These are phyloP conservation scores for Zaprionus gabonicus DNA, from an alignment of 1,140 invertebrate genomes.

Conservation along the genomic window DNA sequence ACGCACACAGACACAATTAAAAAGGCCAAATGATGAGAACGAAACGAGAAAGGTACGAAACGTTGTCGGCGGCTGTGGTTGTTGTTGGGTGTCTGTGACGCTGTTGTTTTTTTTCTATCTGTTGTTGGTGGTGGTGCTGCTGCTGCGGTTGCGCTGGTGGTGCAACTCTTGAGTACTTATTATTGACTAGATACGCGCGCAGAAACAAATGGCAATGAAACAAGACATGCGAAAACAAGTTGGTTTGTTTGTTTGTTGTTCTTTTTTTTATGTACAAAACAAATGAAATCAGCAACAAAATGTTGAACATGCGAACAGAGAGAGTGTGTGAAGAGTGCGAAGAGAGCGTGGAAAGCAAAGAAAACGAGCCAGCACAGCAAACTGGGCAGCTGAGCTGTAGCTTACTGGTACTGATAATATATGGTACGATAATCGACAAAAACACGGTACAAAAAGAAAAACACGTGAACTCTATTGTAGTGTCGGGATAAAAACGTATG, in stretches of 20 bases:
- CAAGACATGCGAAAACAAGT: conserved; percentile 3
- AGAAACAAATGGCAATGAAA: background rate
- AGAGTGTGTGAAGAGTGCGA: conserved; percentile 2
- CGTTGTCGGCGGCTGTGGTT: background rate
- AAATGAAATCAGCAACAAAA: background rate
- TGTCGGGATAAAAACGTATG: conserved; percentile 19
- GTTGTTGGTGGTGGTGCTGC: background rate
- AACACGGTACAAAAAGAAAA: conserved; percentile 42
- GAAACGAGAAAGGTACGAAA: background rate
- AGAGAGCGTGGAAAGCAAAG: conserved; percentile 33
- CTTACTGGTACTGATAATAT: background rate
- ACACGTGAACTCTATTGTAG: background rate
- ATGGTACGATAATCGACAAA: conserved; percentile 6
- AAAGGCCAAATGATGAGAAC: background rate
- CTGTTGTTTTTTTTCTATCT: background rate
- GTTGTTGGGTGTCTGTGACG: background rate
- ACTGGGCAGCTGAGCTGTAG: conserved; percentile 43
- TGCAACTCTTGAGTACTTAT: background rate
- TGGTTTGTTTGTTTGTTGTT: background rate
- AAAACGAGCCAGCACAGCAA: conserved; percentile 45
- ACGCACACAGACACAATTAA: conserved; percentile 5
- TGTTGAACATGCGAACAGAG: background rate
- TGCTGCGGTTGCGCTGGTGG: background rate
- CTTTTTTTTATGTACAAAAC: background rate
- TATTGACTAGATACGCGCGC: conserved; percentile 2